These are phyloP conservation scores for Haliclystus octoradiatus DNA, from an alignment of 30 jellyfish, hydroid and myxozoan species.

Conservation along the genomic window DNA sequence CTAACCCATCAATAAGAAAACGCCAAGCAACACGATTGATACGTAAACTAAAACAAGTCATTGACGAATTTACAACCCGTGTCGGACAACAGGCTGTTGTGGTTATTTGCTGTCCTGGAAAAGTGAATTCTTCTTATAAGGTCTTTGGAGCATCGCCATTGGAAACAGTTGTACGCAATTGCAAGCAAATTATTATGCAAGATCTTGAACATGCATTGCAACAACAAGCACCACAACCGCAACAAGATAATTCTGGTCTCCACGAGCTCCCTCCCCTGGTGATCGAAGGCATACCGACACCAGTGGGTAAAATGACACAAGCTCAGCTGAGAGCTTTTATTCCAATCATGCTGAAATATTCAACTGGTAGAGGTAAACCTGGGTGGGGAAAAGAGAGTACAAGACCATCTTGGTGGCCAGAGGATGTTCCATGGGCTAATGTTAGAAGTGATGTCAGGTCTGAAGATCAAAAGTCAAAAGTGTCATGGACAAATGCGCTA, in stretches of 20 bases:
- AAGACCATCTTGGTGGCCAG: slow-evolving; percentile 99
- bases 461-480: slow-evolving; percentile 76
- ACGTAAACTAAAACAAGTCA: slow-evolving; percentile 72
- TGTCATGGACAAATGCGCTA: slow-evolving; percentile 95
- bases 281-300: slow-evolving; percentile 98
- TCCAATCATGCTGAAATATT: slow-evolving; percentile 94
- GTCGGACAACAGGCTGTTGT: slow-evolving; percentile 98
- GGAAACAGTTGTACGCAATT: slow-evolving; percentile 70
- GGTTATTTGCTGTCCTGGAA: slow-evolving; percentile 96
- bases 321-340: slow-evolving; percentile 97
- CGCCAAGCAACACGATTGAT: slow-evolving; percentile 97
- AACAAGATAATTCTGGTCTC: slow-evolving; percentile 69
- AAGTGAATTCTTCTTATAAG: slow-evolving; percentile 78
- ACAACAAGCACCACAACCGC: slow-evolving; percentile 85
- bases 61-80: slow-evolving; percentile 87
- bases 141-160: slow-evolving; percentile 99
- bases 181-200: slow-evolving; percentile 70
- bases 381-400: slow-evolving; percentile 98
- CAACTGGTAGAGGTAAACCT: slow-evolving; percentile 98
- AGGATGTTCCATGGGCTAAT: slow-evolving; percentile 99
- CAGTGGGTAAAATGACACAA: slow-evolving; percentile 98
- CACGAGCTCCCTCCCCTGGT: slow-evolving; percentile 97
- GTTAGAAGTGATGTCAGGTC: slow-evolving; percentile 96
- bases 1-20: slow-evolving; percentile 94
- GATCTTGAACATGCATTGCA: slow-evolving; percentile 86